Base-by-base conservation (phyloP, 1,140 invertebrate genomes). In the Antheraea pernyi region DNA sequence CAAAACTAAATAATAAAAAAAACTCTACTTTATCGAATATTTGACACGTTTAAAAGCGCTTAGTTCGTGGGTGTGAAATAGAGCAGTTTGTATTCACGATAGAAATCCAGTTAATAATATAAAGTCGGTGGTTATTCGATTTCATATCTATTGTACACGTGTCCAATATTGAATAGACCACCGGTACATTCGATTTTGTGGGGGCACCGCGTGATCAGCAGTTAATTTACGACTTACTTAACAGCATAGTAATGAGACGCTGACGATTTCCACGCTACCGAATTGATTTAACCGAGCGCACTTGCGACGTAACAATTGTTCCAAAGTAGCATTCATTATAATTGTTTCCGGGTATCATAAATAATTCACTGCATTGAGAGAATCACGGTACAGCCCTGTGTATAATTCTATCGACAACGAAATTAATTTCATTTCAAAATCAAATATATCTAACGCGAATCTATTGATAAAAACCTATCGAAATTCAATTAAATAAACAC, bases 201-300 rank as follows among this genome's bases (percentile, higher is more conserved):
- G 67, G 19, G 48, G 60, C 59, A 70, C 72, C 75, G 70, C 76
- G 76, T 76, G 80, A 84, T 77, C 74, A 72, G 37, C 71, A 72
- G 74, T 81, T 81, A 83, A 85, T 53, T 85, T 84, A 84, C 72
- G 76, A 75, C 72, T 71, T 69, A 73, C 79, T 73, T 53, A 13
- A 53, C 46, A 53, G 46, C 80, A 85, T 86, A 84, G 66, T 74
- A 85, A 88, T 85, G 77, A 85, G 77, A 39, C 61, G 66, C 36
- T 48, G 70, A 67, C 59, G 70, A 42, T 64, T 77, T 69, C 70
- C 69, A 73, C 70, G 71, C 73, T 74, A 78, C 77, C 71, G 75
- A 77, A 80, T 78, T 76, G 79, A 83, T 80, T 71, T 76, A 80
- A 81, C 79, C 77, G 73, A 78, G 75, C 22, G 22, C 70, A 74